Evolutionary conservation across 2,888 invertebrate species (phyloP), one percentile per base, ranked within the genome.

Genomic region (Crossocerus cetratus): DNA sequence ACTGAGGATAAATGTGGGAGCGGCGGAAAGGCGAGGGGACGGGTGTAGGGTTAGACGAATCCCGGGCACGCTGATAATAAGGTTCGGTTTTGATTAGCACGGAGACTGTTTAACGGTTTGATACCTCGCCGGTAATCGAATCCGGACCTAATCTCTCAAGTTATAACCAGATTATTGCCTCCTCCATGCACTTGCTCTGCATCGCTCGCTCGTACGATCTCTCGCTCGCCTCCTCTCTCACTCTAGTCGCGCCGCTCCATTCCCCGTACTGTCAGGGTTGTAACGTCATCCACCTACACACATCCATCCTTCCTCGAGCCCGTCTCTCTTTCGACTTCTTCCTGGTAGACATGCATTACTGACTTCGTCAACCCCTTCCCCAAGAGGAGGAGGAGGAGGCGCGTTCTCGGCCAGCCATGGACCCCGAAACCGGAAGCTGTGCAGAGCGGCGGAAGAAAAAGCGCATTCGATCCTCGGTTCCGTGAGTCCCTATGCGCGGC

Each of bases 121-220:
- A 90, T 90, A 90, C 90, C 90, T 90, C 89, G 88, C 87, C 86
- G 86, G 88, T 91, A 91, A 91, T 91, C 90, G 90, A 90, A 90
- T 91, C 89, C 89, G 87, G 89, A 90, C 89, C 90, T 91, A 91
- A 91, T 91, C 91, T 91, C 91, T 90, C 90, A 90, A 91, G 89
- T 90, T 90, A 89, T 91, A 91, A 91, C 90, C 88, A 85, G 88
- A 90, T 91, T 91, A 91, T 90, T 90, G 87, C 90, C 88, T 90
- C 87, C 89, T 89, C 89, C 88, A 86, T 89, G 88, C 87, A 87
- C 87, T 88, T 85, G 83, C 87, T 86, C 83, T 84, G 83, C 85
- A 80, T 78, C 84, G 85, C 78, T 83, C 81, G 80, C 81, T 78
- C 32, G 32, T 32, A 32, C 32, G 32, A 8, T 32, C 32, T 32